phyloP scores from a whole-genome alignment of 2,113 vertebrate species.

The Phrynocephalus versicolor region DNA sequence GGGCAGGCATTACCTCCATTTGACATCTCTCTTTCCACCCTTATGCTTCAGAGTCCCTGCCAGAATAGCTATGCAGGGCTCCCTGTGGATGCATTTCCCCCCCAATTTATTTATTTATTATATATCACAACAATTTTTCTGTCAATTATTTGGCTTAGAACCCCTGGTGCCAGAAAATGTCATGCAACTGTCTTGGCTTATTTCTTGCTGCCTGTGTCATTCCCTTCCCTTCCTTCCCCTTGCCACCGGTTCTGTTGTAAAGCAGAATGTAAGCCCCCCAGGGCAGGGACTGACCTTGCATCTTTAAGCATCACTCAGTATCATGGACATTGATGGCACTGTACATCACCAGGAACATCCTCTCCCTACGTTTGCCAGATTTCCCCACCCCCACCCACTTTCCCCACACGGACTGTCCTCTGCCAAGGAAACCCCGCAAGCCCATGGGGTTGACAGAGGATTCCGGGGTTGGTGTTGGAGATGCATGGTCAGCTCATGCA shows the following conservation, averaged over 20 bases:
- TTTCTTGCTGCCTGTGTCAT: neutral
- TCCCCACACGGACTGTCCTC: neutral
- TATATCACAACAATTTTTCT: neutral
- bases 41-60: neutral
- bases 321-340: neutral
- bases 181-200: neutral
- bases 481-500: neutral
- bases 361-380: neutral
- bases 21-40: neutral
- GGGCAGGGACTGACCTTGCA: neutral
- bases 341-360: neutral
- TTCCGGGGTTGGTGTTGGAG: neutral
- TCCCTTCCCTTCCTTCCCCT: neutral
- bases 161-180: no score
- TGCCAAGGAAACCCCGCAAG: neutral
- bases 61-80: neutral
- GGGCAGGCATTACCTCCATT: neutral
- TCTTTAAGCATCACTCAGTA: neutral
- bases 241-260: neutral
- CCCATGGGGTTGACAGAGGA: neutral
- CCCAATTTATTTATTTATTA: no score
- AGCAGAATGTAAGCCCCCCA: neutral
- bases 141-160: neutral
- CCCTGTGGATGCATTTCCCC: neutral
- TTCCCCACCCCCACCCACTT: neutral